Evolutionary conservation across 2,113 vertebrate species (phyloP).

Genomic region (Campylorhamphus procurvoides): DNA sequence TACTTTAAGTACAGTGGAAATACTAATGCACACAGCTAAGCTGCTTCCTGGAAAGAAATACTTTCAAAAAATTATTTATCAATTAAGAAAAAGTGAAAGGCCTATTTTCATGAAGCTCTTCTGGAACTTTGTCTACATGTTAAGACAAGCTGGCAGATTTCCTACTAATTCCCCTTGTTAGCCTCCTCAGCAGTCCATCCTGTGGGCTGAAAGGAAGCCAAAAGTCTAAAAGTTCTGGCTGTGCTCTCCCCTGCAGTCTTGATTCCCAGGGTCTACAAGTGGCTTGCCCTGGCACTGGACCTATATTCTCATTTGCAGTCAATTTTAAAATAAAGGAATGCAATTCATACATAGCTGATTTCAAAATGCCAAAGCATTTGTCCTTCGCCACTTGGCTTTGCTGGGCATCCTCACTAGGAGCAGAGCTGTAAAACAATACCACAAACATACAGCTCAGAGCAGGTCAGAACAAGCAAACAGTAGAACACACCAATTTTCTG

Average conservation of each 20-base stretch:
- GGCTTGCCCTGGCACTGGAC: background rate
- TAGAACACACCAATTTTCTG: background rate
- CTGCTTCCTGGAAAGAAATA: background rate
- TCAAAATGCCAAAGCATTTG: background rate
- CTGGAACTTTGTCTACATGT: background rate
- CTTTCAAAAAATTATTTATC: background rate
- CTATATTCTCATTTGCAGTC: background rate
- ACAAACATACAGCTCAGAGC: background rate
- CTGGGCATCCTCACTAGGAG: background rate
- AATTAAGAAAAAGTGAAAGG: background rate
- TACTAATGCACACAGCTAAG: background rate
- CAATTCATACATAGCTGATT: background rate
- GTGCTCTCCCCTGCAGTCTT: background rate
- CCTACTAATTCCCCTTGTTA: background rate
- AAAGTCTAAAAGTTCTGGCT: background rate
- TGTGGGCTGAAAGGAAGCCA: conserved; percentile 5
- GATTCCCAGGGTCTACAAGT: background rate
- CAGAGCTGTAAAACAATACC: background rate
- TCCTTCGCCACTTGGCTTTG: background rate
- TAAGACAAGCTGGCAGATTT: background rate
- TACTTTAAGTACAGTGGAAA: background rate
- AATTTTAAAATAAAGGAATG: background rate
- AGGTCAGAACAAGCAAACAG: conserved; percentile 28
- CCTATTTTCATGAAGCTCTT: background rate
- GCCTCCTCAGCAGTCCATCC: background rate